Evolutionary conservation across 2,797 vertebrate genomes (phyloP).

Genomic region (Sebastolobus alascanus): DNA sequence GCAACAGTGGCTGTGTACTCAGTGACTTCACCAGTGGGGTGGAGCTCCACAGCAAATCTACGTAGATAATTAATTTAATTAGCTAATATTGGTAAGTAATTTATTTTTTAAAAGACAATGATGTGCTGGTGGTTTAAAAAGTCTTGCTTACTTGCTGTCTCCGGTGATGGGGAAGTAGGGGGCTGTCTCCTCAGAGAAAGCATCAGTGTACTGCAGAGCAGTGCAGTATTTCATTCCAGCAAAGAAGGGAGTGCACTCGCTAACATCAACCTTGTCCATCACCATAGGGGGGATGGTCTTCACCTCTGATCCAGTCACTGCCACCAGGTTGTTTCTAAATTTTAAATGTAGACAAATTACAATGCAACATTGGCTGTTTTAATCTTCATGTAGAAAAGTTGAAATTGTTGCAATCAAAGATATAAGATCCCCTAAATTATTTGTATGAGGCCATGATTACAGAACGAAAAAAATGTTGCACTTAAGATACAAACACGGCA

Average conservation of each 20-base stretch:
- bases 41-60: conserved; percentile 90
- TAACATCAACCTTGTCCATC: conserved; percentile 76
- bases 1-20: conserved; percentile 88
- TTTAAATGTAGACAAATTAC: conserved; percentile 27
- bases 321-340: conserved; percentile 88
- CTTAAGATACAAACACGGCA: not conserved
- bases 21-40: conserved; percentile 89
- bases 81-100: not conserved
- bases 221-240: conserved; percentile 89
- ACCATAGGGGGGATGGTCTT: conserved; percentile 81
- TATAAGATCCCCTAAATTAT: not conserved
- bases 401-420: not conserved
- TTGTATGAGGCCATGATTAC: not conserved
- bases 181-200: conserved; percentile 79
- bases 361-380: not conserved
- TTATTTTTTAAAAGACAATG: not conserved
- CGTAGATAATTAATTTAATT: conserved; percentile 7
- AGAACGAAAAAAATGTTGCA: not conserved
- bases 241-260: conserved; percentile 86
- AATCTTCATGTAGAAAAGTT: not conserved
- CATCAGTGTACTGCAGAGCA: conserved; percentile 82
- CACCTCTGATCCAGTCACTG: conserved; percentile 84
- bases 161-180: conserved; percentile 91
- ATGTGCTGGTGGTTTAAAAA: not conserved
- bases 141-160: conserved; percentile 87